Evolutionary conservation across 2,113 vertebrate species (phyloP), one percentile per base, ranked within the genome.

Genomic region (Rattus rattus): DNA sequence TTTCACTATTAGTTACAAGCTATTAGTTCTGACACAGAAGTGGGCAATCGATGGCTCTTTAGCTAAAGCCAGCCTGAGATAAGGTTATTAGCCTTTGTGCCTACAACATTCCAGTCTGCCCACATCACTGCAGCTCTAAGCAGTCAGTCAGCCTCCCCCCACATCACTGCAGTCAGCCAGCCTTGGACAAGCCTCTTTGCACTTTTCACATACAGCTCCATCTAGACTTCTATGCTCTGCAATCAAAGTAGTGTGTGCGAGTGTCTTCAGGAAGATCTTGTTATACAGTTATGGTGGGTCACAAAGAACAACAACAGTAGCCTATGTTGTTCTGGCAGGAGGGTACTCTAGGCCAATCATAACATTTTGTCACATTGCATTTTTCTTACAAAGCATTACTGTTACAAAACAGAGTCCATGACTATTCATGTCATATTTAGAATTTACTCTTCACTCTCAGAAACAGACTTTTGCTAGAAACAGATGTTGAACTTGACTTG

Each of bases 291-390:
- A 52, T 33, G 6, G 76, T 79, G 47, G 26, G 26, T 2, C 30
- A 79, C 7, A 79, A 52, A 79, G 47, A 33, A 52, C 47, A 52
- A 9, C 16, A 20, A 28, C 14, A 33, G 33, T 52, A 19, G 30
- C 47, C 28, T 19, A 16, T 79, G 28, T 33, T 79, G 49, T 17
- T 79, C 76, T 79, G 14, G 14, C 12, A 24, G 3, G n/a, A 73
- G 19, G 76, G 47, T 1, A 6, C 26, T 17, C 47, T 30, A 77
- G 76, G 76, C 28, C 28, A 33, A 19, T 79, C 49, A 63, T 87
- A 87, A 52, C 26, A 67, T 91, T 96, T 95, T 91, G 70, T 43
- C n/a, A 61, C 76, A 80, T 88, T 47, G 17, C 43, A 87, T 94
- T 54, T 70, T 76, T 90, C 49, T 59, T 90, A 56, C 9, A 72